Conservation (phyloP, 2,113 vertebrate species). For the Stigmatopora nigra region DNA sequence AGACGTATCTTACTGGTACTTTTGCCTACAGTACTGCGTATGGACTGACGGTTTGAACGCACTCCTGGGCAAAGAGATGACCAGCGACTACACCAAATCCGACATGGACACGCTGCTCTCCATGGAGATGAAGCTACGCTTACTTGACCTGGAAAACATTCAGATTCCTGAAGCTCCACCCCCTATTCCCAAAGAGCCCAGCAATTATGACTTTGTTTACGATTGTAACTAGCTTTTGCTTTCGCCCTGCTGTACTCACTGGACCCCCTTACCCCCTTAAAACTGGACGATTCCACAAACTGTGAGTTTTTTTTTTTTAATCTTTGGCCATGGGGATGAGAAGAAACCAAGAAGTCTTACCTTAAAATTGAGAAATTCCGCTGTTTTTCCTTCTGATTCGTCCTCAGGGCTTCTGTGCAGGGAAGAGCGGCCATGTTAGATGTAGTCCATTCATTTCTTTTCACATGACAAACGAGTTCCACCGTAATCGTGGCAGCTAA, state of each 20-base stretch:
- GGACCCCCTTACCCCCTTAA: constrained; percentile 49
- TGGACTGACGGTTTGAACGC: constrained; percentile 97
- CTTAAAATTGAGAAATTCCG: constrained; percentile 3
- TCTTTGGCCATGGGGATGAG: constrained; percentile 39
- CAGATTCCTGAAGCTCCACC: constrained; percentile 96
- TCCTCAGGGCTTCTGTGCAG: constrained; percentile 52
- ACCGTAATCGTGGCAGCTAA: constrained; percentile 51
- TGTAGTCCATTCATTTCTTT: constrained; percentile 36
- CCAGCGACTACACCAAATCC: constrained; percentile 89
- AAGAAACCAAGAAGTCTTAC: constrained; percentile 37
- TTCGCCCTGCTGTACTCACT: constrained; percentile 58
- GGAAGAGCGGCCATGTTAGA: constrained; percentile 19
- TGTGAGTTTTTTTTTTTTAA: constrained; percentile 12
- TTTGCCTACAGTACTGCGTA: constrained; percentile 82
- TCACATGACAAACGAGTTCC: constrained; percentile 33
- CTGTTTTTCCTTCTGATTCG: constrained; percentile 41
- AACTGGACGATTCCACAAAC: constrained; percentile 61
- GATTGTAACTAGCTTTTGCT: constrained; percentile 86
- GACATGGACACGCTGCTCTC: constrained; percentile 96
- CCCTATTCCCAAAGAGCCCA: constrained; percentile 98
- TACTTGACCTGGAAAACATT: constrained; percentile 97
- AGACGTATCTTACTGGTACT: background rate
- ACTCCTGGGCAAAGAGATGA: constrained; percentile 96
- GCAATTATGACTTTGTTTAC: constrained; percentile 99
- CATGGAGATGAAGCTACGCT: constrained; percentile 99